Base-by-base conservation (phyloP, 2,797 vertebrate species). In the Micropoecilia bifurca region DNA sequence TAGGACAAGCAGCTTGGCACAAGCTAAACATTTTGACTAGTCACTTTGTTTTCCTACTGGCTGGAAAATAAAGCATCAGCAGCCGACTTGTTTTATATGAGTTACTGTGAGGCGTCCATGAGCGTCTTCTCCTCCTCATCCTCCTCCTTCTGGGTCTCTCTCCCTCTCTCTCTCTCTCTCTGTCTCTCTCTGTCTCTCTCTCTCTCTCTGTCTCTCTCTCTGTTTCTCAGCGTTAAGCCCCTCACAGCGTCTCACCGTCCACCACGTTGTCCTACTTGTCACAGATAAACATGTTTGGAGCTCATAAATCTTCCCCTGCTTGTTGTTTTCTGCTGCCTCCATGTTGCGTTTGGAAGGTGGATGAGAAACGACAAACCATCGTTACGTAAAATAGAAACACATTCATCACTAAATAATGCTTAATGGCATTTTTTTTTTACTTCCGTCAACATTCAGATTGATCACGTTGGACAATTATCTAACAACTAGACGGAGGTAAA, bases 31-130 rank as follows among this genome's bases (percentile, higher is more conserved):
- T 93, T 92, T 85, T 93, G 91, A 94, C 91, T 90, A 89, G 93
- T 91, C 93, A 91, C 89, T 87, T 85, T 80, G 74, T 90, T 92
- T 91, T 85, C 83, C 87, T 89, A 87, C 85, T 83, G 85, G 89
- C 76, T 57, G 81, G 82, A 91, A 93, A 95, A 93, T 91, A 94
- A 94, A 92, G 86, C 91, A 78, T 91, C 92, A 93, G 92, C 88
- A 91, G 72, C 87, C 80, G 91, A 94, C 84, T 85, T 79, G 79
- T 83, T 84, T 84, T 3, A 45, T 41, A 22, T 25, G 6, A 36
- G 85, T 91, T 89, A 88, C 90, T 87, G 76, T 85, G 89, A 90
- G 85, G 86, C 84, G 89, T 87, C 86, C 74, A 80, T 81, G 78
- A 78, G 39, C 75, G 74, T 68, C 73, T 36, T 79, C 57, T 33